These are phyloP conservation scores for Sinocyclocheilus anophthalmus DNA, from an alignment of 2,113 vertebrate species.

Conservation along the genomic window DNA sequence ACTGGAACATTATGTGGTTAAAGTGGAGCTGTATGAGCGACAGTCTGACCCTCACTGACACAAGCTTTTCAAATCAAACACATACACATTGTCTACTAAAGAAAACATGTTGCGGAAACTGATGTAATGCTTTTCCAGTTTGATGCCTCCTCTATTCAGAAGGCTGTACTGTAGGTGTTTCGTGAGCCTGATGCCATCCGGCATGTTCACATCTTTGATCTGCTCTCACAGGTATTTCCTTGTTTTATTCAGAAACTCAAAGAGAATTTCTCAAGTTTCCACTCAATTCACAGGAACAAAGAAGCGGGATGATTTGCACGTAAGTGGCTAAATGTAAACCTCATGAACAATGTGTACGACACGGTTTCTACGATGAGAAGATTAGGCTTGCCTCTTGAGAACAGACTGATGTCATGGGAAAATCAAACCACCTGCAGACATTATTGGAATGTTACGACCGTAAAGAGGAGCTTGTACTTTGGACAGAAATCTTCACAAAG, in stretches of 20 bases:
- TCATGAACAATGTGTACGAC: constrained; percentile 6
- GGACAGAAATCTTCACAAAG: not conserved
- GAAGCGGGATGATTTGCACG: constrained; percentile 10
- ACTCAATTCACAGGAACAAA: constrained; percentile 15
- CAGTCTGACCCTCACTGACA: not conserved
- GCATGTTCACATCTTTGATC: constrained; percentile 40
- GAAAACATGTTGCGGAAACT: not conserved
- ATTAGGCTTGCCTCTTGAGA: constrained; percentile 8
- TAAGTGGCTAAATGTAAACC: constrained; percentile 21
- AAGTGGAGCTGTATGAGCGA: not conserved
- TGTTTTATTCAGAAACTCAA: not conserved
- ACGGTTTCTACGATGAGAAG: constrained; percentile 12
- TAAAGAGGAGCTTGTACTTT: not conserved
- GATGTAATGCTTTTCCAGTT: not conserved
- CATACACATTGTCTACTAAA: not conserved
- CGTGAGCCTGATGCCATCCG: not conserved
- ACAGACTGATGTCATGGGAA: constrained; percentile 37
- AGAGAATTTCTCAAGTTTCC: constrained; percentile 19
- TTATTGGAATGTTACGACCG: not conserved
- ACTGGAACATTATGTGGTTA: not conserved
- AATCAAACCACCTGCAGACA: not conserved
- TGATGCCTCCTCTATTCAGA: constrained; percentile 18
- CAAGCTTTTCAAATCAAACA: not conserved
- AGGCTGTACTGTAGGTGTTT: not conserved
- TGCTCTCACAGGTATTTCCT: constrained; percentile 47